These are phyloP conservation scores for Hymenopus coronatus DNA, from an alignment of 2,888 invertebrate species.

Conservation along the genomic window DNA sequence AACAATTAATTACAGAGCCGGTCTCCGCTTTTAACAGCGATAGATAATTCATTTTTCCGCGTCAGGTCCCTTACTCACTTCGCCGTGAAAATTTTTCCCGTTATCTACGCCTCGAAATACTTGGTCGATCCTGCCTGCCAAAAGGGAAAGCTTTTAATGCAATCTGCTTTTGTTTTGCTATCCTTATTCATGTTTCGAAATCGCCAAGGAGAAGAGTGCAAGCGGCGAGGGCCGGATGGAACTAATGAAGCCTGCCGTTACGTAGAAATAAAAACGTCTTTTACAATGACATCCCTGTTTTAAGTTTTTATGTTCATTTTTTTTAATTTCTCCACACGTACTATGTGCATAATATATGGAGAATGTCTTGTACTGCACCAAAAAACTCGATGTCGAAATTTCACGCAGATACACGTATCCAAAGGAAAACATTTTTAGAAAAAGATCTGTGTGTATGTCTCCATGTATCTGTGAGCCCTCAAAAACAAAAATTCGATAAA, in stretches of 20 bases:
- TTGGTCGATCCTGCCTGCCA: neutral
- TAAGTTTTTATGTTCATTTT: no score
- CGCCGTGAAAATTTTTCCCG: neutral
- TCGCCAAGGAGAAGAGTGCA: neutral
- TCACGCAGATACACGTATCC: no score
- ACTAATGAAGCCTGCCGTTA: neutral
- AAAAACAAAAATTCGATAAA: no score
- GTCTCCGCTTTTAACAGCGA: neutral
- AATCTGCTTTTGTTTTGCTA: neutral
- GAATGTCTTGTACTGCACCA: no score
- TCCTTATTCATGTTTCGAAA: neutral
- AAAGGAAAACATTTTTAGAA: no score
- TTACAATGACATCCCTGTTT: no score
- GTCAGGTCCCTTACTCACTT: neutral
- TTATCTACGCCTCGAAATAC: neutral
- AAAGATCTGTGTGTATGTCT: no score
- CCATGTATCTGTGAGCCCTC: no score
- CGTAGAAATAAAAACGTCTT: neutral
- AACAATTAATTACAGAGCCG: neutral
- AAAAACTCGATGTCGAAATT: no score
- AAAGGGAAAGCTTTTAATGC: neutral
- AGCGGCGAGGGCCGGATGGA: neutral
- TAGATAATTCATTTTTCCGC: neutral
- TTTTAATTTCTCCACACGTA: no score
- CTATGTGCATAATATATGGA: no score